Base-by-base conservation (phyloP, 2,113 vertebrate genomes). In the Sphaerodactylus townsendi region DNA sequence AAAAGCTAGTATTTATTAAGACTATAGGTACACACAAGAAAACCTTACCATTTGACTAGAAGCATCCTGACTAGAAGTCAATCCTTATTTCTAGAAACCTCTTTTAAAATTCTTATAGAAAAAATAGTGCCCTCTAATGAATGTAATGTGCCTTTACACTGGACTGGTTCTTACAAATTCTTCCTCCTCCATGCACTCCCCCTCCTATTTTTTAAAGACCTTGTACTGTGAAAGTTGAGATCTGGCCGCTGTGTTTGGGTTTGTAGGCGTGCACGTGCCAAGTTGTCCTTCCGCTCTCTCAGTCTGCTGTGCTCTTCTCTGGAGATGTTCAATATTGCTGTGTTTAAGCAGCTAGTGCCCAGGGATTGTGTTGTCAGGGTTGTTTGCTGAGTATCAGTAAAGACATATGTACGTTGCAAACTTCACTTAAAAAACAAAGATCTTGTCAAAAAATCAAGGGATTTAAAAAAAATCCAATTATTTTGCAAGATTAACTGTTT, bases 41-140 rank as follows among this genome's bases (percentile, higher is more conserved):
- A 44, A 48, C 33, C 41, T 68, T 19, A 33, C 3, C 19, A 23
- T 10, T 44, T 68, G n/a, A 30, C 46, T 6, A 23, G 46, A n/a
- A 44, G 30, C 48, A 48, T 28, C 30, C 35, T 77, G 35, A 62
- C 19, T 2, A 71, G 84, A 75, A 84, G 82, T 48, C 46, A 71
- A 85, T 2, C 79, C n/a, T 25, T 56, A 4, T 13, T 79, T 48
- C 70, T 68, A 75, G 73, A 53, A 90, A 13, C 79, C 7, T 81
- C 84, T 79, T 66, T 33, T 85, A 59, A 50, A 50, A 56, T 71
- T 66, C 88, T 75, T 76, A 85, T 87, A 83, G 93, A 91, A 87
- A 94, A 91, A 93, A 93, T 71, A 88, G 90, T 93, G 89, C 92
- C 92, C 92, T 95, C 90, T 93, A 91, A 93, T 94, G 92, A 93